Conservation (phyloP, 2,113 vertebrate genomes). For the Athene cunicularia region DNA sequence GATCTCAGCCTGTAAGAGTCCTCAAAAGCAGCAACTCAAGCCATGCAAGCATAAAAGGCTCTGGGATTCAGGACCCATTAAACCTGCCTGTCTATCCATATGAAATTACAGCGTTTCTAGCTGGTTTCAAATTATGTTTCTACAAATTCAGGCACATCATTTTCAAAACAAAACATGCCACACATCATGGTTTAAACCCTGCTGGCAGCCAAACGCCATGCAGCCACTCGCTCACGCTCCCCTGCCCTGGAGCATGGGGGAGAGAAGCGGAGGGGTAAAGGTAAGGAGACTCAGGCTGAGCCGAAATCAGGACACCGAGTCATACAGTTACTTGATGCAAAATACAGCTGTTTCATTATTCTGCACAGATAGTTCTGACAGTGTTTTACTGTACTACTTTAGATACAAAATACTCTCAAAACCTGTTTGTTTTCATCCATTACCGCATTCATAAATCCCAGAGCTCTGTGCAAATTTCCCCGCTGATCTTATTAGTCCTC, state of each 20-base stretch:
- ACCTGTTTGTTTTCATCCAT: background rate
- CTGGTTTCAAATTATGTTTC: background rate
- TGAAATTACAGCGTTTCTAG: background rate
- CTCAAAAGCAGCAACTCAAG: background rate
- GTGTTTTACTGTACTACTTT: background rate
- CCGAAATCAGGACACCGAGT: background rate
- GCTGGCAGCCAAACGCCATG: too few species aligned
- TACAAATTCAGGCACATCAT: background rate
- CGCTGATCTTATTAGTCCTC: background rate
- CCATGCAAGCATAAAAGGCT: background rate
- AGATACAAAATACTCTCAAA: background rate
- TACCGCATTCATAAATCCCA: background rate
- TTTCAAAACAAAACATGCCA: background rate
- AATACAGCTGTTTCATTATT: background rate
- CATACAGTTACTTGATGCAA: background rate
- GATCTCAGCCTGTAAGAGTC: background rate
- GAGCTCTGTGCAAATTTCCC: background rate
- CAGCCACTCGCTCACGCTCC: too few species aligned
- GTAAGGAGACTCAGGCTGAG: too few species aligned
- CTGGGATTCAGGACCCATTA: background rate
- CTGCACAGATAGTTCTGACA: background rate
- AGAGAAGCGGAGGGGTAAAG: too few species aligned
- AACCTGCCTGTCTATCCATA: background rate
- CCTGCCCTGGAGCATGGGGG: too few species aligned
- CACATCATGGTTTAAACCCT: too few species aligned